Evolutionary conservation across 2,113 vertebrate genomes (phyloP).

Genomic region (Laterallus jamaicensis): DNA sequence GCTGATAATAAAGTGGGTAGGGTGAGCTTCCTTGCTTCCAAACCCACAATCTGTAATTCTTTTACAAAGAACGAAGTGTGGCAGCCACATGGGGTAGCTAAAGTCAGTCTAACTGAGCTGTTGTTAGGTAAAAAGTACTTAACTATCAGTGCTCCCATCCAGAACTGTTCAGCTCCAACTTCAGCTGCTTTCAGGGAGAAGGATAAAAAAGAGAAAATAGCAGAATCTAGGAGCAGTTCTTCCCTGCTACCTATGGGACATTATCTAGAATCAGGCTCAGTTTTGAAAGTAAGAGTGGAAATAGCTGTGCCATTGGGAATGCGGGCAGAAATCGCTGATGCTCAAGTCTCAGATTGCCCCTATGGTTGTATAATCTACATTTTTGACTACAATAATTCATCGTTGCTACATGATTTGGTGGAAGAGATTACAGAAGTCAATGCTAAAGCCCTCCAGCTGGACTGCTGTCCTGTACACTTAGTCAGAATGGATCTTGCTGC

Average conservation of each 20-base stretch:
- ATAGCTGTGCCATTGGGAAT: constrained; percentile 67
- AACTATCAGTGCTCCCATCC: constrained; percentile 73
- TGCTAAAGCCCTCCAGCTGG: constrained; percentile 70
- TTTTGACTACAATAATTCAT: constrained; percentile 62
- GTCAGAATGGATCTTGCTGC: constrained; percentile 63
- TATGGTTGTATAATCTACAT: constrained; percentile 81
- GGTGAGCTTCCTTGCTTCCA: constrained; percentile 2
- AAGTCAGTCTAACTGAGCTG: constrained; percentile 77
- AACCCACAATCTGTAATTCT: constrained; percentile 9
- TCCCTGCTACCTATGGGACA: constrained; percentile 63
- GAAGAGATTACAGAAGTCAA: constrained; percentile 78
- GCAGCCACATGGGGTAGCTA: constrained; percentile 77
- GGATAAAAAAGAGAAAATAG: background rate
- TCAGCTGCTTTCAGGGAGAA: background rate
- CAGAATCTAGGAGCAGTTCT: background rate
- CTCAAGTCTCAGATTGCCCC: background rate
- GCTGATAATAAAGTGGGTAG: constrained; percentile 51
- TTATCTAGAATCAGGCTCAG: constrained; percentile 77
- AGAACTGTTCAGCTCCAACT: constrained; percentile 39
- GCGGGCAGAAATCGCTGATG: background rate
- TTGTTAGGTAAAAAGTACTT: constrained; percentile 74
- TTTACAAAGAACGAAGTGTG: background rate
- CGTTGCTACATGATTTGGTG: constrained; percentile 64
- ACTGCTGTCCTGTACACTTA: background rate
- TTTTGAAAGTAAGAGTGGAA: constrained; percentile 81